Conservation (phyloP, 2,888 invertebrate species). For the Ochlodes sylvanus region DNA sequence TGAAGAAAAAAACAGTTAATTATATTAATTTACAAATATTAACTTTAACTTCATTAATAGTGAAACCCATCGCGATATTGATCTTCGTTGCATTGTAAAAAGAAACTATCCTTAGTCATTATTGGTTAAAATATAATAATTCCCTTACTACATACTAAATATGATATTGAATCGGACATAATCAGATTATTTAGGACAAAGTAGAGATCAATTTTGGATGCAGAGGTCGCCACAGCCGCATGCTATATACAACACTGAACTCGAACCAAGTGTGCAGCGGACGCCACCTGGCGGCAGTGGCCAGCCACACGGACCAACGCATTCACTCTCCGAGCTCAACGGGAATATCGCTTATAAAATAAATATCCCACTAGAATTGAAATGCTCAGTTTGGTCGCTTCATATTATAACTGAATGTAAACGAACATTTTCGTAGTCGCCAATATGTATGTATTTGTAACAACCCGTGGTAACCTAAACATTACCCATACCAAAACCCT, state of each 20-base stretch:
- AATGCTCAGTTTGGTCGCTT: neutral
- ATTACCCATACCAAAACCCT: too few relatives aligned
- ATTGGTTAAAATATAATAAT: conserved; percentile 9
- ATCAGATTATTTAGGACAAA: conserved; percentile 3
- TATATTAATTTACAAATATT: conserved; percentile 3
- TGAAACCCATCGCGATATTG: neutral
- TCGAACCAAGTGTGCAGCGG: conserved; percentile 34
- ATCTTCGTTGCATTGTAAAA: neutral
- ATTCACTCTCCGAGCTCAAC: conserved; percentile 35
- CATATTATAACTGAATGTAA: neutral
- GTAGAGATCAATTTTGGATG: conserved; percentile 15
- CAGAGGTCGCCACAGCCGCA: conserved; percentile 47
- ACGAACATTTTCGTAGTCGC: neutral
- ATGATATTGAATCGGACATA: neutral
- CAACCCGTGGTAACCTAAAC: too few relatives aligned
- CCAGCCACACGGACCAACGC: conserved; percentile 33
- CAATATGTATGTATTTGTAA: neutral
- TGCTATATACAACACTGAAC: conserved; percentile 60
- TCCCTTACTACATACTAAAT: conserved; percentile 10
- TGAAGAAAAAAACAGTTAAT: neutral
- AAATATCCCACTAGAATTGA: neutral
- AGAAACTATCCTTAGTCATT: conserved; percentile 1
- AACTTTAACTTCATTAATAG: neutral
- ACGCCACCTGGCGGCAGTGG: conserved; percentile 29
- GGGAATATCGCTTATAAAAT: neutral